Conservation (phyloP, 2,113 vertebrate genomes). For the Periophthalmus modestus region DNA sequence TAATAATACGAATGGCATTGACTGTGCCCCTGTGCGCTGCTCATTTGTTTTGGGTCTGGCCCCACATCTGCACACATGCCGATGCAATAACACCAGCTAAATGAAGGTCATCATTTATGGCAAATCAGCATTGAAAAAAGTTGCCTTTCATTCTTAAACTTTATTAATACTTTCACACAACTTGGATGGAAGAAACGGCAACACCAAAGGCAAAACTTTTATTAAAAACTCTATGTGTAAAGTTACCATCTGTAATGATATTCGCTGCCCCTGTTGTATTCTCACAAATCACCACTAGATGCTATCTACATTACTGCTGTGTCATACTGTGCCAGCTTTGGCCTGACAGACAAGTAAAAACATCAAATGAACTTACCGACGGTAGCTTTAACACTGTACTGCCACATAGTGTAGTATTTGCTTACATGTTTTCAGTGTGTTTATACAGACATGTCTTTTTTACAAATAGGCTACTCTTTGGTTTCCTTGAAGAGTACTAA, state of each 20-base stretch:
- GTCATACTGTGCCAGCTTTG: no score
- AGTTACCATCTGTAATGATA: no score
- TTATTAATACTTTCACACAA: slow-evolving; percentile 9
- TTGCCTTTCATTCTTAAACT: slow-evolving; percentile 16
- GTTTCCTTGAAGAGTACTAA: background rate
- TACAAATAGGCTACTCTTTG: background rate
- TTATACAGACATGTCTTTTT: background rate
- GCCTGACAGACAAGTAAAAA: no score
- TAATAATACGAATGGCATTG: slow-evolving; percentile 78
- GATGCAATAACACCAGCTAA: slow-evolving; percentile 43
- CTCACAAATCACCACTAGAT: no score
- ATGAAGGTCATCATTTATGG: slow-evolving; percentile 52
- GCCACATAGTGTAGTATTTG: background rate
- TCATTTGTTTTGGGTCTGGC: slow-evolving; percentile 66
- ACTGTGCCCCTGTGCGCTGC: slow-evolving; percentile 54
- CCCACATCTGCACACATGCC: slow-evolving; percentile 54
- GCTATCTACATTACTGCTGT: no score
- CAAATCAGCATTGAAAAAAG: slow-evolving; percentile 10
- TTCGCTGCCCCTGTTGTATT: no score
- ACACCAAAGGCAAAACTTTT: background rate
- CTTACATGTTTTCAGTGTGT: background rate
- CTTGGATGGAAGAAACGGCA: background rate
- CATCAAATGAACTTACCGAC: no score
- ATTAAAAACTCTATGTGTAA: no score
- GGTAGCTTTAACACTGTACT: no score